These are phyloP conservation scores for Drosophila insularis DNA, from an alignment of 1,140 invertebrate genomes.

Conservation along the genomic window DNA sequence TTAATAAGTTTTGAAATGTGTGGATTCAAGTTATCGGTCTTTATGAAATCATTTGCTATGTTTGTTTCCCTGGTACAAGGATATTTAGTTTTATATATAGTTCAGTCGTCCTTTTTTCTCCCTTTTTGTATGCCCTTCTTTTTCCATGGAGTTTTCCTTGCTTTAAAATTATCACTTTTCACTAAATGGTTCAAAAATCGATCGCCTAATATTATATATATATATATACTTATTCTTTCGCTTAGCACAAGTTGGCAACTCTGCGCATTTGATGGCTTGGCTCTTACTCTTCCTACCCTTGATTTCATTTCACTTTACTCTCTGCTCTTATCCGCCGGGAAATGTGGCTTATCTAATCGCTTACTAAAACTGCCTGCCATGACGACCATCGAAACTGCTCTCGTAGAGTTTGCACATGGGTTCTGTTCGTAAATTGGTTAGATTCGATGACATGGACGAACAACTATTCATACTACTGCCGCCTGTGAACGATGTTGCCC, in stretches of 20 bases:
- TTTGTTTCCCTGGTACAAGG: constrained; percentile 1
- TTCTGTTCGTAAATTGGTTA: constrained; percentile 84
- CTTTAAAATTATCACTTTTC: constrained; percentile 19
- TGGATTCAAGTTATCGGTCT: not conserved
- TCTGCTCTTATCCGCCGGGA: not conserved
- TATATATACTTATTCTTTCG: constrained; percentile 14
- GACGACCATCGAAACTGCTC: constrained; percentile 86
- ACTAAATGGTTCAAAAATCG: not conserved
- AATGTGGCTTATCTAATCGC: constrained; percentile 25
- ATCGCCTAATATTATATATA: not conserved
- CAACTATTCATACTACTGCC: constrained; percentile 56
- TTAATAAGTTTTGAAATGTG: not conserved
- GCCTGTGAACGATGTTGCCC: constrained; percentile 1
- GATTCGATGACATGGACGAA: constrained; percentile 67
- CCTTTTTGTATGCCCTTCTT: not conserved
- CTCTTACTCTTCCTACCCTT: not conserved
- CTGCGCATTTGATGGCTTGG: constrained; percentile 21
- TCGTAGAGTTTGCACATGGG: constrained; percentile 93
- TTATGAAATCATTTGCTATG: not conserved
- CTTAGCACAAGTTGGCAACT: constrained; percentile 11
- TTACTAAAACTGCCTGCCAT: constrained; percentile 90
- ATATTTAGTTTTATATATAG: constrained; percentile 3
- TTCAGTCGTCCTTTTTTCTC: constrained; percentile 63
- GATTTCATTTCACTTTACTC: not conserved
- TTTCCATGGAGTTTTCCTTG: constrained; percentile 12